Conservation (phyloP, 1,140 invertebrate species). For the Bombus affinis region DNA sequence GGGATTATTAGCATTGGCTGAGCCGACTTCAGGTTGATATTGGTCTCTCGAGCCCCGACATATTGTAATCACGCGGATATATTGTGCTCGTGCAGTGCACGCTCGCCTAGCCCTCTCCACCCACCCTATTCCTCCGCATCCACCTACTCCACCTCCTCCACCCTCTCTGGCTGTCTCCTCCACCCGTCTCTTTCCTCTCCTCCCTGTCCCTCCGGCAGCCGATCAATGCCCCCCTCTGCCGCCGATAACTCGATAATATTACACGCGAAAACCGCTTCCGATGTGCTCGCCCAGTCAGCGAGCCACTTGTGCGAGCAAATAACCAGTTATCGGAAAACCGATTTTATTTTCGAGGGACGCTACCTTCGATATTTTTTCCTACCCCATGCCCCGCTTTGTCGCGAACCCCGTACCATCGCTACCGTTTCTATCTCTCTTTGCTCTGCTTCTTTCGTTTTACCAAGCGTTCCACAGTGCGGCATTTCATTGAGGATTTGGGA, state of each 20-base stretch:
- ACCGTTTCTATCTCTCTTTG: neutral
- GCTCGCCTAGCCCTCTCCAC: slow-evolving; percentile 65
- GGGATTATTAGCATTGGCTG: slow-evolving; percentile 75
- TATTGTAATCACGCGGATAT: slow-evolving; percentile 78
- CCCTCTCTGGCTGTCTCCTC: slow-evolving; percentile 27
- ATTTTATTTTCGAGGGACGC: slow-evolving; percentile 77
- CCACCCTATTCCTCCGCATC: slow-evolving; percentile 61
- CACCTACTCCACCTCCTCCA: slow-evolving; percentile 48
- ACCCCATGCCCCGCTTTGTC: neutral
- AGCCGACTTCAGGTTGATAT: slow-evolving; percentile 71
- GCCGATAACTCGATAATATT: slow-evolving; percentile 81
- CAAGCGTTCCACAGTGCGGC: neutral
- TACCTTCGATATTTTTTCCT: slow-evolving; percentile 52
- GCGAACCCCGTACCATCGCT: neutral
- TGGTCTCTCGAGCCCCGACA: slow-evolving; percentile 74
- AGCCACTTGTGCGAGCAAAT: slow-evolving; percentile 81
- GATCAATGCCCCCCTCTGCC: slow-evolving; percentile 70
- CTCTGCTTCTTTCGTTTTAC: neutral
- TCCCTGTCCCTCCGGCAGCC: slow-evolving; percentile 42
- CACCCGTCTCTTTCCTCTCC: slow-evolving; percentile 32
- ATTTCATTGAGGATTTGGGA: too few species aligned
- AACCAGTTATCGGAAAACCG: slow-evolving; percentile 81
- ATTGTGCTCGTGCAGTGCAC: slow-evolving; percentile 74
- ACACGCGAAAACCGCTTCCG: slow-evolving; percentile 80
- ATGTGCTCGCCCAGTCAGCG: slow-evolving; percentile 80